Percentiles rank a stretch among this genome's conserved stretches.
Conservation (phyloP, 2,797 vertebrate genomes). For the Cyclura pinguis region DNA sequence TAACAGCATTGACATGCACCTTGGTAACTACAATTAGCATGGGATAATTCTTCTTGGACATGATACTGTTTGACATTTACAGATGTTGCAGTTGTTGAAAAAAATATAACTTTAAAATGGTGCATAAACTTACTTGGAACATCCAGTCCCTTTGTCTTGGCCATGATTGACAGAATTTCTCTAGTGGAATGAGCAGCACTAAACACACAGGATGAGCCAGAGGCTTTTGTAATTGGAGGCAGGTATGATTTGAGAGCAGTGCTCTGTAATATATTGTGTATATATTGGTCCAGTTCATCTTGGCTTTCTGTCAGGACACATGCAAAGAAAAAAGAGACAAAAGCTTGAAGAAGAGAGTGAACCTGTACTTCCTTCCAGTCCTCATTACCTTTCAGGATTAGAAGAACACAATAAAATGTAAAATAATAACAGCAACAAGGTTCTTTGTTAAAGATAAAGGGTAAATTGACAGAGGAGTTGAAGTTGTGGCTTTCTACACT, state of each 20-base stretch:
- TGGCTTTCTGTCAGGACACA: constrained; percentile 75
- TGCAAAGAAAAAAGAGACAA: constrained; percentile 24
- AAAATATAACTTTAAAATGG: neutral
- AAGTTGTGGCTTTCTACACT: neutral
- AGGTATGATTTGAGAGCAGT: constrained; percentile 86
- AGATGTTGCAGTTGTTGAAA: neutral
- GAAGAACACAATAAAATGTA: constrained; percentile 2
- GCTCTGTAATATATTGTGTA: constrained; percentile 90
- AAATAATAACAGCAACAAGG: neutral
- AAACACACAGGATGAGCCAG: constrained; percentile 86
- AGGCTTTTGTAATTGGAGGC: constrained; percentile 86
- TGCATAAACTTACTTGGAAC: constrained; percentile 86
- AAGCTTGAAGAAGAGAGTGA: constrained; percentile 37
- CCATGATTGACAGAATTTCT: constrained; percentile 96
- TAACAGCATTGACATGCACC: neutral
- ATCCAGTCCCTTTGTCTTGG: constrained; percentile 91
- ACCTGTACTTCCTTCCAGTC: constrained; percentile 21
- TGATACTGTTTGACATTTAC: neutral
- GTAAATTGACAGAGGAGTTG: neutral
- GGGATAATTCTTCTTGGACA: neutral
- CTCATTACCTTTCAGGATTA: neutral
- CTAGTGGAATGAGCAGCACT: constrained; percentile 92
- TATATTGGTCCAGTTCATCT: constrained; percentile 92
- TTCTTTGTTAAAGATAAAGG: neutral
- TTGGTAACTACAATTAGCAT: neutral